Base-by-base conservation (phyloP, 1,140 invertebrate species). In the Euborellia annulipes region DNA sequence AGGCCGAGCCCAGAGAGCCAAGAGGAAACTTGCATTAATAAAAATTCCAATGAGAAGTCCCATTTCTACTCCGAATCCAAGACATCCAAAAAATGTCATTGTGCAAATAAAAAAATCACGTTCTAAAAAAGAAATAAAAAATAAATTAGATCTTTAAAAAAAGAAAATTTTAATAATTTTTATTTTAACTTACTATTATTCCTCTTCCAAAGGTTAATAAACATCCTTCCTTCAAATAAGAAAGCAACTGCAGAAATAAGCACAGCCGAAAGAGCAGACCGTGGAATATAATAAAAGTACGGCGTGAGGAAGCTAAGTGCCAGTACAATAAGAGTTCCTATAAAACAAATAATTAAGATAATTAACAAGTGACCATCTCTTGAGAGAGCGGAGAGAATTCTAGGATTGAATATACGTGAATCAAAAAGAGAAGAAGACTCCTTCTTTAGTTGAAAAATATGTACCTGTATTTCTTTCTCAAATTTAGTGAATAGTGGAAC, bases 231-330 rank as follows among this genome's bases (percentile, higher is more conserved):
- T 51, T 82, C 78, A 1, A 83, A 66, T 63, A 84, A 71, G 54
- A 78, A 79, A 9, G 78, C 58, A 1, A 84, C 78, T 3, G 80
- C 79, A 49, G 68, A 70, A 43, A 84, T 80, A 16, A 82, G 69
- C 2, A 83, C 71, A 1, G 78, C 72, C 3, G 76, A 63, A 13
- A 82, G 56, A 1, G 72, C 68, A 0, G 77, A 65, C 54, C 75
- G 72, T 1, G 81, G 81, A 52, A 84, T 82, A 43, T 68, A 81
- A 50, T 71, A 69, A 58, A 82, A 83, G 51, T 75, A 79, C 0
- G 77, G 75, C 0, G 78, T 79, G 2, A 84, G 58, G 49, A 79
- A 78, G 32, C 68, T 68, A 3, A 78, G 52, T 0, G 76, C 71
- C 3, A 77, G 41, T 2, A 79, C 53, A 6, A 79, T 68, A 57